Base-by-base conservation (phyloP, 2,113 vertebrate species). In the Rynchops niger region DNA sequence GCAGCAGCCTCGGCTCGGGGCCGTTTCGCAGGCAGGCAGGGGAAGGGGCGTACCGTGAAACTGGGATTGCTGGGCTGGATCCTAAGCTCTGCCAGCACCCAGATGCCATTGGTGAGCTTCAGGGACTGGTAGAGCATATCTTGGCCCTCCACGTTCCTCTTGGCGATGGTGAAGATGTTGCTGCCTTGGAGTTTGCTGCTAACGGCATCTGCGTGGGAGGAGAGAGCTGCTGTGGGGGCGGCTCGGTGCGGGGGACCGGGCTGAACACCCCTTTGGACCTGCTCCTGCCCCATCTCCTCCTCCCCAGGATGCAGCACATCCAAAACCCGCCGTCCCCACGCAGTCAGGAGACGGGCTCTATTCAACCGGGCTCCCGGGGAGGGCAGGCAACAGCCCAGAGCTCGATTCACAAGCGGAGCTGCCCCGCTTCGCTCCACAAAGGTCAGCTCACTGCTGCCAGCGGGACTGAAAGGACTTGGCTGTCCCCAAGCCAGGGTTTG, bases 111-210 rank as follows among this genome's bases (percentile, higher is more conserved):
- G 97, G 99, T 98, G 93, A 99, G 98, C 93, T 99, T 99, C 95
- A 99, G 98, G 62, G 99, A 99, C 97, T 99, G 99, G 98, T 99
- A 99, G n/a, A 99, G 98, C 99, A 99, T 99, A 98, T 99, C 99
- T 95, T 99, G 99, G 40, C 98, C 98, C 43, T 99, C 99, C 94
- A 99, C 99, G 0, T 98, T 99, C 70, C 99, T 98, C 98, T 99
- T 99, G 90, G 99, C 99, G 0, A 99, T 98, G 67, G 99, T 99
- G 98, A 99, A 99, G 94, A 99, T 98, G 96, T 99, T 99, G 97
- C 99, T 99, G 90, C 98, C 98, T 92, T 99, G 99, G 52, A 99
- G 98, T 95, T 99, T 99, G 98, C 95, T 99, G 96, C 98, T 99
- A 27, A 98, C 98, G 0, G 98, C 98, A 58, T 99, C 99, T 99